A percentile compares a stretch with the other conserved stretches of the same genome.
Evolutionary conservation across 2,888 invertebrate genomes (phyloP).

Genomic region (Brenthis ino): DNA sequence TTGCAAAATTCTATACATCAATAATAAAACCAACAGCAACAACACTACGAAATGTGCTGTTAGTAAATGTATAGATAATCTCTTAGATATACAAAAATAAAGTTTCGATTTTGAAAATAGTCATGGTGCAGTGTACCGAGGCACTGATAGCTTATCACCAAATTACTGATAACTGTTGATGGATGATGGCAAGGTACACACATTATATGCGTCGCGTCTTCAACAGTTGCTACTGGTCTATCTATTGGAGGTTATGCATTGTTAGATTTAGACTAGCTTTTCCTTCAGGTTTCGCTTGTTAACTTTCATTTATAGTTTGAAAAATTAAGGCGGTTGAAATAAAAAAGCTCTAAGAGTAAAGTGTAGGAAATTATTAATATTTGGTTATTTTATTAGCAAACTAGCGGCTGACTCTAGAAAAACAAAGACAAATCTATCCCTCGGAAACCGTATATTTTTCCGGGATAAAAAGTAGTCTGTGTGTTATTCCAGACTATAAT

Average conservation of each 20-base stretch:
- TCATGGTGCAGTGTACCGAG: constrained; percentile 18
- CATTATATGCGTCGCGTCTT: constrained; percentile 37
- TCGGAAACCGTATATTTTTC: too few relatives aligned
- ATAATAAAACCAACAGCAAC: too few relatives aligned
- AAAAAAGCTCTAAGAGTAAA: too few relatives aligned
- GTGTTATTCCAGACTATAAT: too few relatives aligned
- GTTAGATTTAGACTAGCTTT: not conserved
- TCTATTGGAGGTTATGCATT: not conserved
- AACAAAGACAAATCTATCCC: too few relatives aligned
- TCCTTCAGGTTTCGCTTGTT: not conserved
- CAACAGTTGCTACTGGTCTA: constrained; percentile 28
- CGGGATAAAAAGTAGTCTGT: too few relatives aligned
- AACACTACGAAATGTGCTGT: not conserved
- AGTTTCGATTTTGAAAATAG: constrained; percentile 20
- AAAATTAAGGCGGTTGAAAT: not conserved
- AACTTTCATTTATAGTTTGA: too few relatives aligned
- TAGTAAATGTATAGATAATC: constrained; percentile 1
- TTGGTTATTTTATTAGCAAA: too few relatives aligned
- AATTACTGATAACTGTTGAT: constrained; percentile 44
- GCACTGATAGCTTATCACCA: constrained; percentile 42
- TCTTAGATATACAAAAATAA: constrained; percentile 10
- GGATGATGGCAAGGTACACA: constrained; percentile 40
- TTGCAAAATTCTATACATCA: too few relatives aligned
- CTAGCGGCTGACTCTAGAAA: too few relatives aligned
- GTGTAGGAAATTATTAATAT: too few relatives aligned